Evolutionary conservation across 2,113 vertebrate species (phyloP).

Genomic region (Psilopsiagon aurifrons): DNA sequence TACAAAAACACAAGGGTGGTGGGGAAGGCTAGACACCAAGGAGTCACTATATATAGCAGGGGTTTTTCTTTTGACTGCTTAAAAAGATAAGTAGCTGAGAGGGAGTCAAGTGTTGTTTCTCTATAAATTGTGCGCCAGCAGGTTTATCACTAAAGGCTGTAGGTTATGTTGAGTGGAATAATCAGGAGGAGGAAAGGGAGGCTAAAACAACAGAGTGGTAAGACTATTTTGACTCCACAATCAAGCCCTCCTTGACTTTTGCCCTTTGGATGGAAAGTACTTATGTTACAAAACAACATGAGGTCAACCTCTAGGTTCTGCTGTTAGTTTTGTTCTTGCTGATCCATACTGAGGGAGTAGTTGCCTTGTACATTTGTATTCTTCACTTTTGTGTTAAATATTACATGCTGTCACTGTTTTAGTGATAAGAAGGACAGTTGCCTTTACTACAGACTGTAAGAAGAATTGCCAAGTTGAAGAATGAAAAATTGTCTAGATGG

Average conservation of each 20-base stretch:
- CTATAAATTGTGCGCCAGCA: conserved; percentile 74
- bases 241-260: conserved; percentile 72
- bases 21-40: conserved; percentile 52
- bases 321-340: conserved; percentile 13
- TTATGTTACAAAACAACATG: conserved; percentile 73
- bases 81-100: conserved; percentile 74
- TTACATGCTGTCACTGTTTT: not conserved
- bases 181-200: conserved; percentile 78
- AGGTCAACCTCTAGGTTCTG: conserved; percentile 44
- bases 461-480: not conserved
- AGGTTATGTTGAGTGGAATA: conserved; percentile 73
- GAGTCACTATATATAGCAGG: conserved; percentile 69
- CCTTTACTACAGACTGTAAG: not conserved
- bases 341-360: not conserved
- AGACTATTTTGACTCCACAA: conserved; percentile 72
- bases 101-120: conserved; percentile 73
- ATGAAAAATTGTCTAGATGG: not conserved
- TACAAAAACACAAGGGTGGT: not conserved
- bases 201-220: conserved; percentile 77
- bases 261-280: conserved; percentile 71
- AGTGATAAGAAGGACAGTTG: not conserved
- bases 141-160: conserved; percentile 72
- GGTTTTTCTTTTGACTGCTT: conserved; percentile 64
- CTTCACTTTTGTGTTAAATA: not conserved
- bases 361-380: not conserved